Conservation (phyloP, 2,797 vertebrate genomes). For the Thunnus albacares region DNA sequence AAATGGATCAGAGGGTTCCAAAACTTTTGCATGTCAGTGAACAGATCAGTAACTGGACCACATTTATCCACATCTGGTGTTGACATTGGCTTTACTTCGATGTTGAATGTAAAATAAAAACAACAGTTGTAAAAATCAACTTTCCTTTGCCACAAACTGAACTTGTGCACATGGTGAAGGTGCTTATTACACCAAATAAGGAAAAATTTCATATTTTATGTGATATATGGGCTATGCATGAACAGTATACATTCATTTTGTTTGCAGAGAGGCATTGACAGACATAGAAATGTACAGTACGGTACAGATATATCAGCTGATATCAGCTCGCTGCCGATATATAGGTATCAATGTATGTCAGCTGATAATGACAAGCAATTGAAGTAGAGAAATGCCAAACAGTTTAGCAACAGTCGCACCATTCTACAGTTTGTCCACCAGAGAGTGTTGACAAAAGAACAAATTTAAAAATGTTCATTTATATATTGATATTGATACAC, state of each 20-base stretch:
- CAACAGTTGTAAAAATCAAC: neutral
- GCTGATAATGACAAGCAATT: no score
- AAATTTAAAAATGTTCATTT: no score
- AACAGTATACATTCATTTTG: neutral
- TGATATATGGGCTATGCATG: no score
- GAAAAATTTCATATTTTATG: neutral
- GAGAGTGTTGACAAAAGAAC: no score
- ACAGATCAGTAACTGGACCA: neutral
- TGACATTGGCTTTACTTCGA: slow-evolving; percentile 1
- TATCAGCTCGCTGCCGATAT: no score
- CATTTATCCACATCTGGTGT: neutral
- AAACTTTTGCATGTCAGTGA: slow-evolving; percentile 3
- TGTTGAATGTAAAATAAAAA: neutral
- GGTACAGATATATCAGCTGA: no score
- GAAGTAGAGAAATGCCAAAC: no score
- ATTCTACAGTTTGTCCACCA: no score
- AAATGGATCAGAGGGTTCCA: neutral
- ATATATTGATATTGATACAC: no score
- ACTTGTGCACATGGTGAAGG: neutral
- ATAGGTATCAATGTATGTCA: no score
- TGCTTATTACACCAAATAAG: neutral
- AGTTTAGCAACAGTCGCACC: no score
- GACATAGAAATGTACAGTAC: no score
- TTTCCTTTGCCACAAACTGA: neutral
- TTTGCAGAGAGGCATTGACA: neutral